phyloP scores from a whole-genome alignment of 2,113 vertebrate species.

The Poeciliopsis turrubarensis region DNA sequence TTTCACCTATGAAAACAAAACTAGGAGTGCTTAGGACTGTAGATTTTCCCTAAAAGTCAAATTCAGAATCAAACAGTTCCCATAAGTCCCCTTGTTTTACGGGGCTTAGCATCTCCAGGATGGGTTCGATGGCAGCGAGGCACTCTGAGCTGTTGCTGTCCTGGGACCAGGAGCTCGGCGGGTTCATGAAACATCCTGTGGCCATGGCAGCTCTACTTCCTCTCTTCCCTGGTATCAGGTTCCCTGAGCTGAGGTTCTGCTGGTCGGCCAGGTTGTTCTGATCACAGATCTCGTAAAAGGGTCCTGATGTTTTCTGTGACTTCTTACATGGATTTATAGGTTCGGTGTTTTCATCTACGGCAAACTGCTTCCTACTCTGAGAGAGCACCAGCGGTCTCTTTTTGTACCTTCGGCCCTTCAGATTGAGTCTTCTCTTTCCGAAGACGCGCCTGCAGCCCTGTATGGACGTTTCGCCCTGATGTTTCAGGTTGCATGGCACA shows the following conservation, averaged over 20 bases:
- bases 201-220: conserved; percentile 11
- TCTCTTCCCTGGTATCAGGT: background rate
- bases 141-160: conserved; percentile 60
- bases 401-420: conserved; percentile 33
- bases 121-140: conserved; percentile 31
- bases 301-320: conserved; percentile 6
- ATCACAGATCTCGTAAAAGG: conserved; percentile 19
- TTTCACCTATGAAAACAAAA: background rate
- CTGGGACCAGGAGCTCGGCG: conserved; percentile 70
- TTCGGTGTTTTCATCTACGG: conserved; percentile 49
- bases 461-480: conserved; percentile 2
- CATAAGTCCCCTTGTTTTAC: conserved; percentile 53
- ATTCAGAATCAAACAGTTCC: conserved; percentile 75
- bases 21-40: background rate
- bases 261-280: background rate
- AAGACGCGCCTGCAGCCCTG: background rate
- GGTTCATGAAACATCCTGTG: conserved; percentile 42
- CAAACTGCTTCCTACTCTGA: conserved; percentile 33
- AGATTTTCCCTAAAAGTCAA: conserved; percentile 24
- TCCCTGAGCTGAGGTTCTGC: conserved; percentile 1
- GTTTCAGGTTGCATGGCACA: conserved; percentile 3
- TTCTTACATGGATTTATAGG: conserved; percentile 13
- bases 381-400: conserved; percentile 61
- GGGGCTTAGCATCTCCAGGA: conserved; percentile 30
- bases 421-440: conserved; percentile 29